Evolutionary conservation across 1,140 invertebrate genomes (phyloP), one percentile per base, ranked within the genome.

Genomic region (Drosophila novamexicana): DNA sequence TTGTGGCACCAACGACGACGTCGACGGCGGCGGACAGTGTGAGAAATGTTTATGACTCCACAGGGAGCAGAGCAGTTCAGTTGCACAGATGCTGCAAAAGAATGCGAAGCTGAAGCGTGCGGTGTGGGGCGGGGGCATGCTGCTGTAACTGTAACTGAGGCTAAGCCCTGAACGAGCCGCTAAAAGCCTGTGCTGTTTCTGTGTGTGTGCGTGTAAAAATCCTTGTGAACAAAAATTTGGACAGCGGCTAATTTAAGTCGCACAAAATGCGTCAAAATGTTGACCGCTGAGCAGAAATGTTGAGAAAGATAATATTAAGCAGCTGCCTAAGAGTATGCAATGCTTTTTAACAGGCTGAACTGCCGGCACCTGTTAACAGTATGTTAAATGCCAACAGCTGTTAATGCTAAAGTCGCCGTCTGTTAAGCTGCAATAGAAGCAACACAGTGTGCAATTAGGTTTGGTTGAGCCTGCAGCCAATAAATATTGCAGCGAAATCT

Each of bases 1-100:
- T 88, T 88, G 83, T 71, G 83, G 79, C 63, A 12, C 6, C n/a
- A 36, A 7, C 34, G 10, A 42, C 34, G 14, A 49, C 18, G 45
- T 1, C 45, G 69, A 49, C 59, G 47, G 29, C 34, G 56, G 37
- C 59, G 49, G 54, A 40, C 22, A 64, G 62, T 37, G 52, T 53
- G 74, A 40, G 62, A 67, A 73, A 82, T 88, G 84, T 88, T 88
- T 88, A 88, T 84, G 80, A 63, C 80, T 77, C 83, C 64, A 14
- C 54, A 32, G 83, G 80, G 80, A 89, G 53, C 44, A 7, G 39
- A 8, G 44, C 36, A 50, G 52, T 57, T 16, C 37, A 53, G 44
- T 53, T 40, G 56, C 57, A 66, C 72, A 64, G 65, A 70, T 75
- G 70, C 56, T 75, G 52, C 40, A 39, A 22, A 14, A 44, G 42